These are phyloP conservation scores for Thereva nobilitata DNA, from an alignment of 2,888 invertebrate species.

Conservation along the genomic window DNA sequence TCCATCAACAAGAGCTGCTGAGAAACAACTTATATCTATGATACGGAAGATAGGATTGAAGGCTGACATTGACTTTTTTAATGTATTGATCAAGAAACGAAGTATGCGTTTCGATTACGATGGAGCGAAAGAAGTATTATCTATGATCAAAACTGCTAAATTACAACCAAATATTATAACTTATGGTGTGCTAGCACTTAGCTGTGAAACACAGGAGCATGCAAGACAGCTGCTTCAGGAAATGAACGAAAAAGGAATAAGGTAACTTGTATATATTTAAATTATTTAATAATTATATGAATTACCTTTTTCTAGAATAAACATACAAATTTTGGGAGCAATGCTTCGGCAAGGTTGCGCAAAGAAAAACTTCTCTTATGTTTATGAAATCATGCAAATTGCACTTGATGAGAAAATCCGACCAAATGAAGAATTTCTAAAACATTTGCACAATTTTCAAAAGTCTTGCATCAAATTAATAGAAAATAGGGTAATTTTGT, in stretches of 20 bases:
- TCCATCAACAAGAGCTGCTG: conserved; percentile 68
- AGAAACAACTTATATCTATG: conserved; percentile 67
- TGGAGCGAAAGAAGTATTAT: conserved; percentile 67
- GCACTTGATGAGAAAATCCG: conserved; percentile 65
- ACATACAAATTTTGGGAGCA: conserved; percentile 74
- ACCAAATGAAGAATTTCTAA: conserved; percentile 66
- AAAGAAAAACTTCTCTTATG: conserved; percentile 66
- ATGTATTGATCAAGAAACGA: conserved; percentile 82
- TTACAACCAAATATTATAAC: conserved; percentile 77
- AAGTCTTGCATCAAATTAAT: conserved; percentile 62
- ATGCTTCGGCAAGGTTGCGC: conserved; percentile 70
- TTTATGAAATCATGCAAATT: conserved; percentile 70
- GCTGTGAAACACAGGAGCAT: conserved; percentile 69
- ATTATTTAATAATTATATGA: conserved; percentile 34
- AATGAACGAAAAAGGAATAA: conserved; percentile 69
- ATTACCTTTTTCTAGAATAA: conserved; percentile 63
- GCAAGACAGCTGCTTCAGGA: conserved; percentile 69
- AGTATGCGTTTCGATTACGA: conserved; percentile 71
- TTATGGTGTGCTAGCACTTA: conserved; percentile 82
- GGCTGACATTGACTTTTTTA: conserved; percentile 82
- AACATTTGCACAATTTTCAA: conserved; percentile 67
- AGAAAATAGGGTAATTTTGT: conserved; percentile 58
- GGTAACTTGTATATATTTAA: conserved; percentile 57
- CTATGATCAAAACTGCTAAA: conserved; percentile 62
- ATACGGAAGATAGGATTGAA: conserved; percentile 66